phyloP scores from a whole-genome alignment of 2,797 vertebrate genomes.

The Diplodus sargus region DNA sequence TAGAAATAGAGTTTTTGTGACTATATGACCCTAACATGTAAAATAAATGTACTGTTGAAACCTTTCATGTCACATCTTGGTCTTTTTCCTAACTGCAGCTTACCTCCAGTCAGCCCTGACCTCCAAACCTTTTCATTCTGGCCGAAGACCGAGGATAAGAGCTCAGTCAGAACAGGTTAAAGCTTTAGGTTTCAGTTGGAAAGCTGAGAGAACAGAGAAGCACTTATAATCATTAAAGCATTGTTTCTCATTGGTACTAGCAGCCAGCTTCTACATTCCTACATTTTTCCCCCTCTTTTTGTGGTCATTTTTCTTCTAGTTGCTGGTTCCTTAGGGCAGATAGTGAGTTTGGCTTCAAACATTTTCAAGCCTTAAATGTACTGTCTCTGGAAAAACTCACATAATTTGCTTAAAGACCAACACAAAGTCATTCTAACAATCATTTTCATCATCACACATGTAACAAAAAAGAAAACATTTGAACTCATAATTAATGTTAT shows the following conservation, averaged over 20 bases:
- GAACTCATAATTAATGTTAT: constrained; percentile 34
- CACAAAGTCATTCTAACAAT: constrained; percentile 62
- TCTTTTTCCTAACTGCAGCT: constrained; percentile 31
- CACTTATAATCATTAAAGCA: constrained; percentile 77
- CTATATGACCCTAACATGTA: not conserved
- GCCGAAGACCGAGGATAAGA: constrained; percentile 35
- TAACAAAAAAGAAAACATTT: constrained; percentile 50
- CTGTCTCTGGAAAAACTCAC: constrained; percentile 48
- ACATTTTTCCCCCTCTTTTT: constrained; percentile 61
- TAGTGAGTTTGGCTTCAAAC: constrained; percentile 32
- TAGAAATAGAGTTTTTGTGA: not conserved
- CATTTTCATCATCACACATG: constrained; percentile 61
- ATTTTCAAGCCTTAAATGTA: constrained; percentile 11
- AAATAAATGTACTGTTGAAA: not conserved
- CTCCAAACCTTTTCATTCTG: constrained; percentile 49
- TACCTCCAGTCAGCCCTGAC: constrained; percentile 1
- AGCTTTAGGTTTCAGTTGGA: constrained; percentile 76
- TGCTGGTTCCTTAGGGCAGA: constrained; percentile 49
- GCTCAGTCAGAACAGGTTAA: constrained; percentile 73
- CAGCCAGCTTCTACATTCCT: constrained; percentile 75
- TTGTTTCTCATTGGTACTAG: constrained; percentile 75
- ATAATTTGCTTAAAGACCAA: constrained; percentile 48
- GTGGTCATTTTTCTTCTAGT: constrained; percentile 48
- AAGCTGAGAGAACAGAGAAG: constrained; percentile 46
- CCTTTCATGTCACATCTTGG: constrained; percentile 8